These are phyloP conservation scores for Aphelenchoides bicaudatus DNA, from an alignment of 2,888 invertebrate genomes.

Conservation along the genomic window DNA sequence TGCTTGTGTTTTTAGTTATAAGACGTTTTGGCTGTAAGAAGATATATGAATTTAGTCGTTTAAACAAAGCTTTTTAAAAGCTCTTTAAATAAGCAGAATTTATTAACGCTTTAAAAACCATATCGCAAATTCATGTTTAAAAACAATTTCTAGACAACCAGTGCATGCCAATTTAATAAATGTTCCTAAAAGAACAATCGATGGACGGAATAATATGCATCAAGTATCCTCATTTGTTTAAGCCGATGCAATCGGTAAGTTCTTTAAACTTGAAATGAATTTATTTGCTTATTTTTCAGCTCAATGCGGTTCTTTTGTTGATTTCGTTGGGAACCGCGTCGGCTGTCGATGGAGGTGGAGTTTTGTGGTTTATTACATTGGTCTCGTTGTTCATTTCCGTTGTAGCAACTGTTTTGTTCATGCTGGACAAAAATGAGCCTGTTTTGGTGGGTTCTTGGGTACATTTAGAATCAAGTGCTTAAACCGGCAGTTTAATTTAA, in stretches of 20 bases:
- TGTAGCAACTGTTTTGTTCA: conserved; percentile 54
- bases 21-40: no score
- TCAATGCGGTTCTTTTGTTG: conserved; percentile 48
- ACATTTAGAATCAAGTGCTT: not conserved
- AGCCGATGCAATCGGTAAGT: conserved; percentile 54
- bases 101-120: no score
- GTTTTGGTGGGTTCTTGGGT: conserved; percentile 25
- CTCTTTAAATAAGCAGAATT: no score
- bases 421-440: conserved; percentile 47
- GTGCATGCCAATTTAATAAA: no score
- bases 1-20: no score
- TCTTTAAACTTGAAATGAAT: not conserved
- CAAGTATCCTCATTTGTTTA: conserved; percentile 53
- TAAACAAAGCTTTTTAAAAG: no score
- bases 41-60: no score
- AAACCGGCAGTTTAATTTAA: not conserved
- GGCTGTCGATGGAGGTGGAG: conserved; percentile 49
- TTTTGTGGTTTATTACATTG: conserved; percentile 52
- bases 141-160: no score
- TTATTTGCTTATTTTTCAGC: conserved; percentile 31
- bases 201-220: conserved; percentile 31
- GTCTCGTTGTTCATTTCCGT: conserved; percentile 42
- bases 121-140: no score
- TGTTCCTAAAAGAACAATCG: no score
- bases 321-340: conserved; percentile 51